Evolutionary conservation across 2,113 vertebrate species (phyloP), one percentile per base, ranked within the genome.

Genomic region (Cochlearius cochlearius): DNA sequence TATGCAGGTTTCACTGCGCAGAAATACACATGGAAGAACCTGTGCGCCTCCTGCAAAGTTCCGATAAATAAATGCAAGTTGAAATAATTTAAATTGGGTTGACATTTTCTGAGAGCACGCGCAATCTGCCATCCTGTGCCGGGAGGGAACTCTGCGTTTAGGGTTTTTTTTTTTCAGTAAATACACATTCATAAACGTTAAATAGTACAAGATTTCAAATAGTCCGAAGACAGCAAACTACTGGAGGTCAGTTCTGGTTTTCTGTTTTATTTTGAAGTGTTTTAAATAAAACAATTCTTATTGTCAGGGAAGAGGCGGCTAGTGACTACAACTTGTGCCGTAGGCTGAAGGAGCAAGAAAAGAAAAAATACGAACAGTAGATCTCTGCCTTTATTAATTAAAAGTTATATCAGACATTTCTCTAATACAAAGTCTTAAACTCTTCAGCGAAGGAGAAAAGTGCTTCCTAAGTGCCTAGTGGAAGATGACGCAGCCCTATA

Each of bases 381-480:
- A 14, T 52, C 52, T 56, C 60, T 72, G 39, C 30, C 30, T 79
- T 93, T 89, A 82, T 26, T 30, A 62, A 76, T 79, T 71, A 39
- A 85, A 71, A 20, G 16, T 45, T 16, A 7, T 63, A 50, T 58
- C 25, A 67, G 12, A 43, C 11, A 38, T 82, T 85, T 74, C 43
- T 85, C 55, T 82, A 85, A 71, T 47, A 66, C 59, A 77, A 80
- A 63, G 25, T 69, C 73, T 66, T 80, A 45, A 92, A 66, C 34
- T 45, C 30, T 58, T 86, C 41, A 69, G 21, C 21, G 34, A 81
- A 63, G 80, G 18, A 60, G 49, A 68, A 29, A 58, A 86, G 25
- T 50, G 47, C 41, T 50, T 81, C 41, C 52, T 63, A 76, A 67
- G 14, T n/a, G 30, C 52, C 27, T 66, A 29, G 11, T 22, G 45